Base-by-base conservation (phyloP, 2,113 vertebrate species). In the Sinocyclocheilus rhinocerous region DNA sequence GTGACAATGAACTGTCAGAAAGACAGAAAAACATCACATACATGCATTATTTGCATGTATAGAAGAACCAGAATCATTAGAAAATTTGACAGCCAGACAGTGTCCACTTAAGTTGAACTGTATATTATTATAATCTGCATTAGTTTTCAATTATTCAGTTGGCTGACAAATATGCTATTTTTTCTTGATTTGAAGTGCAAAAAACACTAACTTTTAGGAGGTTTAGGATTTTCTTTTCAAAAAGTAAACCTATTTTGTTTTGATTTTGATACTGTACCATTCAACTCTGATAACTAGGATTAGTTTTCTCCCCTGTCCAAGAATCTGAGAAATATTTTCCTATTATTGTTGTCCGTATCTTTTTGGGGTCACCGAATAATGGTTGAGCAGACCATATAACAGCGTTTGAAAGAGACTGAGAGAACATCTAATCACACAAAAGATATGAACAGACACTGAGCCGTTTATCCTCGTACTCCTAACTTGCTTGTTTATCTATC, bases 401-500 rank as follows among this genome's bases (percentile, higher is more conserved):
- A 65, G 63, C 11, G 4, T 29, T 65, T 65, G 12, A 65, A 26
- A 29, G 9, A 59, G 57, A 61, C 57, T 0, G 57, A 69, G 20
- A 76, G 36, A 76, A 45, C 4, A 45, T 76, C 73, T 11, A 76
- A 48, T 18, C 13, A 76, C 29, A 33, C 26, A 55, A 57, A 33
- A 50, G 6, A 76, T 26, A 48, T 22, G 52, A 79, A 18, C 50
- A 78, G 48, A 36, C 73, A 50, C 73, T 76, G n/a, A 76, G 22
- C n/a, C n/a, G 48, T 39, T 80, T 24, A 63, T 80, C n/a, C 55
- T 63, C 6, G 15, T 22, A 63, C 78, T 50, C 59, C 26, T 83
- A 55, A 33, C 42, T 45, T 39, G 33, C 12, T 42, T 29, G 20
- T 29, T 24, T 50, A 69, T 83, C 81, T 72, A 82, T 82, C 42